Evolutionary conservation across 1,140 invertebrate species (phyloP).

Genomic region (Drosophila chauvacae): DNA sequence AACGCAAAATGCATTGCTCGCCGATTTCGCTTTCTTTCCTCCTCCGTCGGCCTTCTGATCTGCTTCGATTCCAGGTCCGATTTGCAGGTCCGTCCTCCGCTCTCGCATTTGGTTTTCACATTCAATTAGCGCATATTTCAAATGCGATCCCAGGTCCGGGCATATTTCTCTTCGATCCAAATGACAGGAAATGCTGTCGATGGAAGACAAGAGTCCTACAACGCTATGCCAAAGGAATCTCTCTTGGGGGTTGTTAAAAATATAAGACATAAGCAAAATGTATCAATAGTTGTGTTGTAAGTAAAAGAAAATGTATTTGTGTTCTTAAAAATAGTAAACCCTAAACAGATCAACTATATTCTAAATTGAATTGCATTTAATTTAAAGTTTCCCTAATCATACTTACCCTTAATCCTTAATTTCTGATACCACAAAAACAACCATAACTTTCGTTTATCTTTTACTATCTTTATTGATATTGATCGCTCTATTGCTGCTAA

Average conservation of each 20-base stretch:
- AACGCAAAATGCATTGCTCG: conserved; percentile 76
- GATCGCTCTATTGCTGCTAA: conserved; percentile 74
- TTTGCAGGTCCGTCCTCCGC: conserved; percentile 7
- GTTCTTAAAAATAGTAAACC: too few relatives aligned
- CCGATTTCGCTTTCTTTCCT: conserved; percentile 55
- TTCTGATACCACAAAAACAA: not conserved
- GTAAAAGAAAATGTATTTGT: not conserved
- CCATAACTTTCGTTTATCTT: conserved; percentile 13
- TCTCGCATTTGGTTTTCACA: conserved; percentile 76
- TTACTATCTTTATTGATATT: conserved; percentile 71
- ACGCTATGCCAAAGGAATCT: conserved; percentile 3
- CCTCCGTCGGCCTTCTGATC: conserved; percentile 34
- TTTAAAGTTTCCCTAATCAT: too few relatives aligned
- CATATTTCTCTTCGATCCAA: conserved; percentile 48
- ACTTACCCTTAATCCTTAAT: not conserved
- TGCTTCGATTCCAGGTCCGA: conserved; percentile 31
- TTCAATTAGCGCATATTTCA: conserved; percentile 82
- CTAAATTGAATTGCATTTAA: too few relatives aligned
- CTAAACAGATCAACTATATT: too few relatives aligned
- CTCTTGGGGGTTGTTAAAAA: not conserved
- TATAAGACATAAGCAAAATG: too few relatives aligned
- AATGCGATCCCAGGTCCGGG: conserved; percentile 54
- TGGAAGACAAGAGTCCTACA: conserved; percentile 20
- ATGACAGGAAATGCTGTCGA: conserved; percentile 64
- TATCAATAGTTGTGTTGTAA: not conserved